phyloP scores from a whole-genome alignment of 2,113 vertebrate species.

The Malurus elegans region DNA sequence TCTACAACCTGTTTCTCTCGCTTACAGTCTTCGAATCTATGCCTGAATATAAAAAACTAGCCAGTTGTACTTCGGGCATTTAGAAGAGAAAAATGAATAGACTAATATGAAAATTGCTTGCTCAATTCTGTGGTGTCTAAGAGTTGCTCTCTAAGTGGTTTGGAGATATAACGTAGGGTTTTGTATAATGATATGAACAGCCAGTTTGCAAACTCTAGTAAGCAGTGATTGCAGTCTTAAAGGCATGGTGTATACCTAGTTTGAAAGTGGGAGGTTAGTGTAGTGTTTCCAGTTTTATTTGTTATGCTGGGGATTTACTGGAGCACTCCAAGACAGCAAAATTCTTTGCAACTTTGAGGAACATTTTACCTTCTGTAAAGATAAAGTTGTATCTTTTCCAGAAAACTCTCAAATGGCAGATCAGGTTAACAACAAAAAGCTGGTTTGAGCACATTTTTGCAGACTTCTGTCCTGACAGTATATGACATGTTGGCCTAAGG shows the following conservation, averaged over 20 bases:
- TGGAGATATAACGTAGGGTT: neutral
- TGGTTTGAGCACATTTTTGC: neutral
- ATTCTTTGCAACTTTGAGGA: neutral
- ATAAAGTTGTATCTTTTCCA: neutral
- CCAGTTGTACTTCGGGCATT: neutral
- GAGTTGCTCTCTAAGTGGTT: neutral
- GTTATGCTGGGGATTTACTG: neutral
- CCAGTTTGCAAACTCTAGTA: neutral
- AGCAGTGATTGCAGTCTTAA: neutral
- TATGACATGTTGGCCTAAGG: neutral
- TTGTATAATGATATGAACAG: neutral
- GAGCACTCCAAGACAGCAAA: neutral
- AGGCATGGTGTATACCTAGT: neutral
- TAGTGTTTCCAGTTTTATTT: neutral
- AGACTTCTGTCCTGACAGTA: neutral
- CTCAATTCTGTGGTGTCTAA: neutral
- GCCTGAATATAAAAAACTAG: neutral
- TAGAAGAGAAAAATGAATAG: neutral
- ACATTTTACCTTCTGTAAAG: neutral
- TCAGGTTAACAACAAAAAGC: neutral
- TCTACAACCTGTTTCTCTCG: neutral
- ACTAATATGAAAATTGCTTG: accelerated
- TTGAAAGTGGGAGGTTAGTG: neutral
- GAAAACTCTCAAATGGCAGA: neutral
- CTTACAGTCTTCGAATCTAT: neutral